A percentile compares a stretch with the other conserved stretches of the same genome.
These are phyloP conservation scores for Tiliqua scincoides DNA, from an alignment of 2,113 vertebrate genomes.

Conservation along the genomic window DNA sequence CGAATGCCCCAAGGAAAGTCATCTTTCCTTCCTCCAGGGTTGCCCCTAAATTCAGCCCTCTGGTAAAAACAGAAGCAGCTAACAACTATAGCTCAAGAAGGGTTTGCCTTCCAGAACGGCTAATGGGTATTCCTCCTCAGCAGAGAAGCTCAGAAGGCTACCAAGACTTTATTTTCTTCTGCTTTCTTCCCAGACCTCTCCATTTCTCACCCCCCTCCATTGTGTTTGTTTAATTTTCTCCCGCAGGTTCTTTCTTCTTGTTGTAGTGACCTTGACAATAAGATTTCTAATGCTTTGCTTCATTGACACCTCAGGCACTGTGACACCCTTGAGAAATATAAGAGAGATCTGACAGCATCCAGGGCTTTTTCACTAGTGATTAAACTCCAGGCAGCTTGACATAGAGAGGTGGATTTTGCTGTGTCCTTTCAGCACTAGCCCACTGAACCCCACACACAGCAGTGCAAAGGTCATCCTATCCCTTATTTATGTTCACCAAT, in stretches of 20 bases:
- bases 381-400: constrained; percentile 59
- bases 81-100: no score
- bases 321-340: constrained; percentile 41
- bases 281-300: constrained; percentile 52
- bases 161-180: not conserved
- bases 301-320: constrained; percentile 31
- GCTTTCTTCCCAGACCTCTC: not conserved
- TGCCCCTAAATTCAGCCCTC: no score
- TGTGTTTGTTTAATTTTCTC: not conserved
- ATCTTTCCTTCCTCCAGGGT: no score
- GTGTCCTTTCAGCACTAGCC: not conserved
- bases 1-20: no score
- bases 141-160: not conserved
- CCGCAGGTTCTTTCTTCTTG: not conserved
- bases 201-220: not conserved
- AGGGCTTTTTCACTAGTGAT: constrained; percentile 49
- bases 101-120: no score
- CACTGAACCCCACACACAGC: not conserved
- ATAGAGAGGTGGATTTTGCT: constrained; percentile 1
- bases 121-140: not conserved
- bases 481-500: constrained; percentile 22
- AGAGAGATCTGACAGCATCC: constrained; percentile 32
- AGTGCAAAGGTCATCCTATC: constrained; percentile 26
- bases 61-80: no score
- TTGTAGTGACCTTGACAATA: constrained; percentile 47